phyloP scores from a whole-genome alignment of 1,140 invertebrate genomes.

The Drosophila simulans region DNA sequence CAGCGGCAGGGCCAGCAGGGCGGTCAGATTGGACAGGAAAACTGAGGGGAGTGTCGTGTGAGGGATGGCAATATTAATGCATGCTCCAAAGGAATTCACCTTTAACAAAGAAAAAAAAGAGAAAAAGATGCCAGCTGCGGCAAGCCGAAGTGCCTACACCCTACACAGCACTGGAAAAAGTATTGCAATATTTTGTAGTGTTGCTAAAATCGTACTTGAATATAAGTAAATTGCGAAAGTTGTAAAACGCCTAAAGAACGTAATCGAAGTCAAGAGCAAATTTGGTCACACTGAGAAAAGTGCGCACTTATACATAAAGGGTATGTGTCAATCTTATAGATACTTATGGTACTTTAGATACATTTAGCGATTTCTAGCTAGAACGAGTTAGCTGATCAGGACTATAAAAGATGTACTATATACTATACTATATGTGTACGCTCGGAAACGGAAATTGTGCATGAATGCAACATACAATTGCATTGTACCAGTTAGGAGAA shows the following conservation, averaged over 20 bases:
- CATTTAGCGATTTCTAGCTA: too few species aligned
- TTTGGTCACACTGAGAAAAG: too few species aligned
- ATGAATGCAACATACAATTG: background rate
- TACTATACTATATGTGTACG: background rate
- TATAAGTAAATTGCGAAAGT: background rate
- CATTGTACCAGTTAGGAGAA: background rate
- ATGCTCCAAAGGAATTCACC: constrained; percentile 22
- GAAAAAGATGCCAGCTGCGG: background rate
- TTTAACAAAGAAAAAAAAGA: background rate
- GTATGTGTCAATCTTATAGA: too few species aligned
- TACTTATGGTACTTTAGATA: too few species aligned
- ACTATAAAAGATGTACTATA: background rate
- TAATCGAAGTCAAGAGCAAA: too few species aligned
- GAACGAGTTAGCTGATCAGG: too few species aligned
- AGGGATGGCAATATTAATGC: constrained; percentile 42
- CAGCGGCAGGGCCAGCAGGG: constrained; percentile 8
- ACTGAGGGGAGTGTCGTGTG: constrained; percentile 11
- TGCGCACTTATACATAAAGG: background rate
- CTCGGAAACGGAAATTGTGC: background rate
- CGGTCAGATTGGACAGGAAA: constrained; percentile 34
- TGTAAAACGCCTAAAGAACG: background rate
- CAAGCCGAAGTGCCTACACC: background rate
- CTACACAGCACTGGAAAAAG: too few species aligned
- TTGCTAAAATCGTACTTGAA: background rate
- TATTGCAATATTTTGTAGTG: too few species aligned